Evolutionary conservation across 2,888 invertebrate genomes (phyloP).

Genomic region (Phyto melanocephala): DNA sequence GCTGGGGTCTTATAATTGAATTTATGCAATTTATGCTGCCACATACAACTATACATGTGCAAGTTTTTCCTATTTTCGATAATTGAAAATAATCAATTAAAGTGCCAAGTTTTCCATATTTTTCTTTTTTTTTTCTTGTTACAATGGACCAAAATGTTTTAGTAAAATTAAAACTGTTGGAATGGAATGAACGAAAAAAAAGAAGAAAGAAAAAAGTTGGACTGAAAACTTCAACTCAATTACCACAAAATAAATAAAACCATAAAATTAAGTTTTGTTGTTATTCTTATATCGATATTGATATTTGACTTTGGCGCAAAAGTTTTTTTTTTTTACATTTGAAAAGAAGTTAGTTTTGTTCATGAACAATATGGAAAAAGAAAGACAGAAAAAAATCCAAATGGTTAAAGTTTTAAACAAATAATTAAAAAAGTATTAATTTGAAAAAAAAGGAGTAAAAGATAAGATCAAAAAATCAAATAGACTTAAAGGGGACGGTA

Average conservation of each 20-base stretch:
- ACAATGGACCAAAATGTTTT: background rate
- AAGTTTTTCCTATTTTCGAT: background rate
- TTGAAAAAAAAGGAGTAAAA: background rate
- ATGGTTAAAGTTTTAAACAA: background rate
- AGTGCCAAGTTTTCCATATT: background rate
- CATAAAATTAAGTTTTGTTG: slow-evolving; percentile 6
- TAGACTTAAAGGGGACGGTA: too few relatives aligned
- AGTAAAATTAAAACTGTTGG: slow-evolving; percentile 12
- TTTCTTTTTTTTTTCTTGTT: background rate
- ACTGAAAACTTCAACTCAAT: slow-evolving; percentile 35
- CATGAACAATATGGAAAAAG: background rate
- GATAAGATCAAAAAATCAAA: background rate
- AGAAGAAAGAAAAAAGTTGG: background rate
- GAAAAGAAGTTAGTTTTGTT: background rate
- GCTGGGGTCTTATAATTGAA: too few relatives aligned
- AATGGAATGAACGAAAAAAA: background rate
- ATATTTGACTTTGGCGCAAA: slow-evolving; percentile 30
- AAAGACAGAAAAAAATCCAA: background rate
- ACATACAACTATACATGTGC: too few relatives aligned
- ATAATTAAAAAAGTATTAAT: background rate
- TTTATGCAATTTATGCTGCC: too few relatives aligned
- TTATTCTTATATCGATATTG: background rate
- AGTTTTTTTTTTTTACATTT: slow-evolving; percentile 25
- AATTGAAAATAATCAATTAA: slow-evolving; percentile 34
- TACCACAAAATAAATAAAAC: slow-evolving; percentile 45